Percentiles rank a stretch among this genome's conserved stretches.
These are phyloP conservation scores for Eudyptes chrysolophus DNA, from an alignment of 2,113 vertebrate genomes.

Conservation along the genomic window DNA sequence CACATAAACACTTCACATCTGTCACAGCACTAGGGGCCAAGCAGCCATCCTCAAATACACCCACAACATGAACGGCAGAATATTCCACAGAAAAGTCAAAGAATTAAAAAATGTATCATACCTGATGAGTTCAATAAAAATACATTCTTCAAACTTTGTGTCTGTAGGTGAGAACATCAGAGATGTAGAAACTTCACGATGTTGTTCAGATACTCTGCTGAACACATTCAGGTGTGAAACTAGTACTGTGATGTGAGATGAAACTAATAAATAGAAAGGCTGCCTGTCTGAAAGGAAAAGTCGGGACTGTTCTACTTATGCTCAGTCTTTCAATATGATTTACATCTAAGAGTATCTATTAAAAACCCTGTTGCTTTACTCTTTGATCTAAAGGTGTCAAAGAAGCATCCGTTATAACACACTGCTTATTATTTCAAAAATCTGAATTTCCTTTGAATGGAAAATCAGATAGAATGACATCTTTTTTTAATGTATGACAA, in stretches of 20 bases:
- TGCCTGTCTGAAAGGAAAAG: neutral
- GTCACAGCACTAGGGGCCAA: neutral
- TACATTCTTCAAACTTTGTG: neutral
- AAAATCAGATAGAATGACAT: constrained; percentile 54
- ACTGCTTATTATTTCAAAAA: constrained; percentile 61
- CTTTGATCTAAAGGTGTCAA: constrained; percentile 63
- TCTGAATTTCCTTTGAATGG: constrained; percentile 33
- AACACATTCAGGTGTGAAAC: neutral
- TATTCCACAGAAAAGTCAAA: neutral
- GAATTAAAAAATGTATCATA: neutral
- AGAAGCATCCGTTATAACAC: constrained; percentile 27
- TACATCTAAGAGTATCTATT: constrained; percentile 49
- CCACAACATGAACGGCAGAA: neutral
- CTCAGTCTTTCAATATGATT: neutral
- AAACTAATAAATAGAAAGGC: neutral
- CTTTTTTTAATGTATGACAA: constrained; percentile 54
- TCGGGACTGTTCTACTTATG: constrained; percentile 16
- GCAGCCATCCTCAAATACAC: neutral
- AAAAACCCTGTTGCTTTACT: constrained; percentile 46
- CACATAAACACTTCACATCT: too few relatives aligned
- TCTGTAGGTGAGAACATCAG: neutral
- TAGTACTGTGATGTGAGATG: neutral
- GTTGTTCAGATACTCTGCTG: neutral
- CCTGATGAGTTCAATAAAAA: neutral
- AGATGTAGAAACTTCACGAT: neutral